Evolutionary conservation across 2,888 invertebrate species (phyloP), one percentile per base, ranked within the genome.

Genomic region (Drosophila siamana): DNA sequence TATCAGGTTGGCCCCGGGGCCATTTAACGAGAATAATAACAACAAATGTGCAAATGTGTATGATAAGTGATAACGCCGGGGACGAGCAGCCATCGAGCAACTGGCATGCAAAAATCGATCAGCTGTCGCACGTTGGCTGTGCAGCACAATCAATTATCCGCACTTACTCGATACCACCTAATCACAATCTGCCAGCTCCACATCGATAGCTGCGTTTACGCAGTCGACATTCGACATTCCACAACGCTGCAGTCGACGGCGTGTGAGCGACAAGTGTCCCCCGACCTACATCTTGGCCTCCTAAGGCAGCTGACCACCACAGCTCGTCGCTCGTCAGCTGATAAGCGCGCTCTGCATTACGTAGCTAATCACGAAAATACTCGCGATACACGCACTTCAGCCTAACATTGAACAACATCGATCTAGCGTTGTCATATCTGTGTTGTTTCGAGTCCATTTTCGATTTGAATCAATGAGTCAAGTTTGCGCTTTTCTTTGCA

Each of bases 41-140:
- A 62, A 19, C 41, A 74, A 79, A 79, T 48, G 57, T 46, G 65
- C 57, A 40, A 64, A 28, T 16, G 9, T 9, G 6, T 11, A 28
- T 66, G 80, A 76, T 70, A 76, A 72, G 63, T 48, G 24, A 54
- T 54, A 15, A 50, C 13, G 11, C 11, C 33, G 15, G 38, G 38
- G 52, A 62, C 56, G 69, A 50, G 44, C 38, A 46, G 19, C 19
- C 8, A 28, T 1, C 33, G n/a, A 33, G 4, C 33, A 5, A 54
- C 50, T 63, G 68, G 63, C 82, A 87, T 85, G 89, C 86, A 87
- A 89, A 85, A 85, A 85, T 85, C 84, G 84, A 85, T 85, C 89
- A 87, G 86, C 71, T 85, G 84, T 80, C 84, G 64, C n/a, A n/a
- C 28, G 13, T 46, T 46, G 63, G 22, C 66, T 82, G 48, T 50